Base-by-base conservation (phyloP, 2,888 invertebrate genomes). In the Agrotis exclamationis region DNA sequence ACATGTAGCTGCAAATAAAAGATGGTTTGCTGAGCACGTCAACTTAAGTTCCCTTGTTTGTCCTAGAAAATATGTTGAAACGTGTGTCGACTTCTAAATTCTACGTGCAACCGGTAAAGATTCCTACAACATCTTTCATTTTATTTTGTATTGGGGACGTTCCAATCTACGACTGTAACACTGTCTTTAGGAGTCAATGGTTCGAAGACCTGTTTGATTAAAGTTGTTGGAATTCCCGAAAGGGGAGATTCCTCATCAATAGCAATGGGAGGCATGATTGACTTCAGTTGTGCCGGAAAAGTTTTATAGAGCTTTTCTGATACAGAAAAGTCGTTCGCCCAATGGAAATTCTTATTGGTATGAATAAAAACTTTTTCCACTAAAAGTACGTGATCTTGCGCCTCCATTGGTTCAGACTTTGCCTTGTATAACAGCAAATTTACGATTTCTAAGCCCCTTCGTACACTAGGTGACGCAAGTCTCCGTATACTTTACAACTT, bases 41-140 rank as follows among this genome's bases (percentile, higher is more conserved):
- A 81, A 14, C 56, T 60, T 3, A 63, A 76, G 66, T 71, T 66
- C 22, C 24, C 72, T 65, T 83, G 70, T 83, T 83, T 69, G 68
- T 69, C 69, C 62, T 45, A 39, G 33, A 51, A 68, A 67, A 80
- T 56, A 68, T 62, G 67, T 44, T 14, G 53, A 45, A 18, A 79
- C 74, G 81, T 82, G 80, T 28, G 14, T 44, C 2, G 84, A 83
- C 44, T 83, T 39, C 9, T 20, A 63, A 79, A 53, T 48, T 24
- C 65, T 80, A 56, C 80, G 69, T 76, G 70, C 56, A 62, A 80
- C 76, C 50, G 24, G 60, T 57, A 22, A 71, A 45, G 20, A 56
- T 59, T 65, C 63, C 3, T n/a, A 24, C 3, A 24, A 60, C 70
- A 70, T 76, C 76, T 60, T 64, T 78, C 80, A 66, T 70, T 76